These are phyloP conservation scores for Clamator glandarius DNA, from an alignment of 2,797 vertebrate species.

Conservation along the genomic window DNA sequence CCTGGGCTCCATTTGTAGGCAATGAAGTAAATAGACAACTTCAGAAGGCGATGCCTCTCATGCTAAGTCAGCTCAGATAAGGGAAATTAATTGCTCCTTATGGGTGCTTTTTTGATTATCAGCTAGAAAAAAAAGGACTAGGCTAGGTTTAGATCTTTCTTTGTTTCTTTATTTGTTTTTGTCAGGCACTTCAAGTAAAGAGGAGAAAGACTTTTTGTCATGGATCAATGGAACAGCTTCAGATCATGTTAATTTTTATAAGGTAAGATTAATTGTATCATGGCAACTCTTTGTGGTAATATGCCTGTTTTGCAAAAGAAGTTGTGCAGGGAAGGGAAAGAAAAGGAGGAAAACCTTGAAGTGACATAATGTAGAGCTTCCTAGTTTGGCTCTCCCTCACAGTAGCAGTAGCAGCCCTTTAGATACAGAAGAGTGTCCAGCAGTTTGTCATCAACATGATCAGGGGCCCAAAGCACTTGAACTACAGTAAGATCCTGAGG, in stretches of 20 bases:
- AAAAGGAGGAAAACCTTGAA: background rate
- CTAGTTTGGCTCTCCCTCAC: background rate
- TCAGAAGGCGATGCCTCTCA: background rate
- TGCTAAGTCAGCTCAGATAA: slow-evolving; percentile 25
- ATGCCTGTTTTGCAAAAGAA: background rate
- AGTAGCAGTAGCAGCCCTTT: background rate
- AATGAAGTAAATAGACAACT: background rate
- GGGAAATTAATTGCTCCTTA: slow-evolving; percentile 42
- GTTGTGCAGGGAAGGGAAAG: background rate
- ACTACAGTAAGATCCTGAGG: background rate
- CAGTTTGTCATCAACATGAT: background rate
- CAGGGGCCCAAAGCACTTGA: background rate
- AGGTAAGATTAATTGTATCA: background rate
- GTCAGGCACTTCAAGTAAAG: background rate
- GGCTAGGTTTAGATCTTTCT: background rate
- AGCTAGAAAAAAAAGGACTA: background rate
- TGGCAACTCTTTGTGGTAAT: background rate
- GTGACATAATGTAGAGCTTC: background rate
- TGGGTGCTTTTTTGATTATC: background rate
- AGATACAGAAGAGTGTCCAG: background rate
- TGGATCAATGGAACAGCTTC: background rate
- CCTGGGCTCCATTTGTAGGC: background rate
- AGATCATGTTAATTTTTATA: background rate
- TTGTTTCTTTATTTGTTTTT: slow-evolving; percentile 16
- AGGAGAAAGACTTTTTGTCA: background rate